A percentile compares a stretch with the other conserved stretches of the same genome.
Conservation (phyloP, 2,888 invertebrate genomes). For the Rotaria sp. region DNA sequence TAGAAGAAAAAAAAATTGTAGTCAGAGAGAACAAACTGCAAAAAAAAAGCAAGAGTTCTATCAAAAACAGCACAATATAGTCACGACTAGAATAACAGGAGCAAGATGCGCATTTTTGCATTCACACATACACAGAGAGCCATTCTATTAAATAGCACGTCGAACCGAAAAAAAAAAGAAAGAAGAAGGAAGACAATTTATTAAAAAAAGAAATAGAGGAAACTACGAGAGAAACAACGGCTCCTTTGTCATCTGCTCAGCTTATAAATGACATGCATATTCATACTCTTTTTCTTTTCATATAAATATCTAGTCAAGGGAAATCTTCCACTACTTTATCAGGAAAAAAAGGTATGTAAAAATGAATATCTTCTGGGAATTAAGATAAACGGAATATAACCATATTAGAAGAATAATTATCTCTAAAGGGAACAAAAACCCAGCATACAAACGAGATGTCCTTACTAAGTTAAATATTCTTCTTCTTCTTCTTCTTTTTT, state of each 20-base stretch:
- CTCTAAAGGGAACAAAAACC: not conserved
- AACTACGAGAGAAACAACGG: not conserved
- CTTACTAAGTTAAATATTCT: too few species aligned
- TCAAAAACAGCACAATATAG: not conserved
- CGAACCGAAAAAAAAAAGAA: not conserved
- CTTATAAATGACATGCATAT: not conserved
- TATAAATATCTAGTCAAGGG: not conserved
- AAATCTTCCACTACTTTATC: not conserved
- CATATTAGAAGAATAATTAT: not conserved
- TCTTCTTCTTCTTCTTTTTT: too few species aligned
- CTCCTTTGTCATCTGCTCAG: not conserved
- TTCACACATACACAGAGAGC: not conserved
- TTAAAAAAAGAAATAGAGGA: not conserved
- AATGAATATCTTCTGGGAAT: not conserved
- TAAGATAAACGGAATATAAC: not conserved
- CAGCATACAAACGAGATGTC: too few species aligned
- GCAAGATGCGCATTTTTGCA: not conserved
- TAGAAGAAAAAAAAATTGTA: not conserved
- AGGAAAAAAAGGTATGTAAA: not conserved
- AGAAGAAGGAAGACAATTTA: not conserved
- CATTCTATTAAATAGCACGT: not conserved
- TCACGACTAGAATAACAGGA: not conserved
- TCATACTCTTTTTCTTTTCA: not conserved
- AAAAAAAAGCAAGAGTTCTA: not conserved
- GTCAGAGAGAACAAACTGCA: not conserved